phyloP scores from a whole-genome alignment of 2,888 invertebrate genomes.

The Eulithis prunata region DNA sequence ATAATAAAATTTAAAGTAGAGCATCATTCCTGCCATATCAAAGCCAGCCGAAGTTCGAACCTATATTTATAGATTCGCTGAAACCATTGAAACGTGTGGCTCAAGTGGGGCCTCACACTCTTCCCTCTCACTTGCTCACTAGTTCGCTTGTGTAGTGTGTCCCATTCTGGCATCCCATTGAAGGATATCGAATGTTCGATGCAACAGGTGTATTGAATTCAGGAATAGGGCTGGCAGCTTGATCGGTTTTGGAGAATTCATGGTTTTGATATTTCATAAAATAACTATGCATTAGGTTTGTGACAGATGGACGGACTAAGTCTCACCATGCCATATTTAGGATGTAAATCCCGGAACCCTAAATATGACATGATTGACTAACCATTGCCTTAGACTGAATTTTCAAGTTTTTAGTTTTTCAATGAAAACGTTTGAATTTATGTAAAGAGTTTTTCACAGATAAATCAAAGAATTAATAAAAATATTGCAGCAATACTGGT shows the following conservation, averaged over 20 bases:
- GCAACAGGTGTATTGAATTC: slow-evolving; percentile 82
- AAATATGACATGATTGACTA: too few species aligned
- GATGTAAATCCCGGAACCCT: too few species aligned
- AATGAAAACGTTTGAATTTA: too few species aligned
- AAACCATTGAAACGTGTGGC: slow-evolving; percentile 79
- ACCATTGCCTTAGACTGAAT: too few species aligned
- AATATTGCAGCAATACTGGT: too few species aligned
- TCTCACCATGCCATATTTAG: too few species aligned
- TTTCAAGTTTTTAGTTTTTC: too few species aligned
- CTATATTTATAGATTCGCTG: slow-evolving; percentile 76
- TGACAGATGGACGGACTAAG: too few species aligned
- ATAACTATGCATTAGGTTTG: too few species aligned
- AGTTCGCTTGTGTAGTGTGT: slow-evolving; percentile 41
- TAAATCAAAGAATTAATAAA: too few species aligned
- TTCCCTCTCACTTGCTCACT: slow-evolving; percentile 52
- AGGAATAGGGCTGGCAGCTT: slow-evolving; percentile 70
- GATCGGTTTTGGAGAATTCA: slow-evolving; percentile 59
- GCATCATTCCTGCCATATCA: slow-evolving; percentile 52
- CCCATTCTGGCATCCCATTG: slow-evolving; percentile 70
- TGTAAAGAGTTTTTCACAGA: too few species aligned
- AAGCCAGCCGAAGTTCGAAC: slow-evolving; percentile 66
- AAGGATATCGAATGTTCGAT: slow-evolving; percentile 82
- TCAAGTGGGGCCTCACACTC: slow-evolving; percentile 74
- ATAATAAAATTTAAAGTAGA: slow-evolving; percentile 49
- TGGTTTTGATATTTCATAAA: neutral